Percentiles rank a stretch among this genome's conserved stretches.
phyloP scores from a whole-genome alignment of 2,113 vertebrate genomes.

The Setophaga petechia region DNA sequence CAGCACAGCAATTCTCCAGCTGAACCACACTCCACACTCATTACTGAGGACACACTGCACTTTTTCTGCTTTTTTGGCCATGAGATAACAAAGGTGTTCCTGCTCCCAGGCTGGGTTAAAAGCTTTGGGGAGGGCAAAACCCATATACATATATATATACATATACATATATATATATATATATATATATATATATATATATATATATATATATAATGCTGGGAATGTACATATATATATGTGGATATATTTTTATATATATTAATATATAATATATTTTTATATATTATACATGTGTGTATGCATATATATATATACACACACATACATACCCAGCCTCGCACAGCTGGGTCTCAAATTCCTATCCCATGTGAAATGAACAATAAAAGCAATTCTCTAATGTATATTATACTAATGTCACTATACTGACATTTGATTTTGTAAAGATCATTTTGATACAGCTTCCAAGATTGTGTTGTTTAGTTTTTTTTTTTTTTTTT shows the following conservation, averaged over 20 bases:
- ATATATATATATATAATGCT: accelerated
- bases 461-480: neutral
- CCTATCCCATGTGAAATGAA: neutral
- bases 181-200: no score
- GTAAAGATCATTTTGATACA: neutral
- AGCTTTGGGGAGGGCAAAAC: neutral
- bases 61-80: neutral
- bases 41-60: neutral
- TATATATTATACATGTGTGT: no score
- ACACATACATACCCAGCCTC: neutral
- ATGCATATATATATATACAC: accelerated
- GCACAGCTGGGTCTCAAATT: neutral
- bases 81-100: neutral
- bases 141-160: neutral
- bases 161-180: no score
- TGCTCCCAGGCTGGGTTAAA: neutral
- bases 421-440: neutral
- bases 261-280: no score
- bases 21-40: neutral
- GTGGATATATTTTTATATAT: neutral
- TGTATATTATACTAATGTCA: neutral
- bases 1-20: neutral
- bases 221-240: no score
- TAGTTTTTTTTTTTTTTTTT: no score
- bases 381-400: neutral